Base-by-base conservation (phyloP, 1,140 invertebrate species). In the Eufriesea mexicana region DNA sequence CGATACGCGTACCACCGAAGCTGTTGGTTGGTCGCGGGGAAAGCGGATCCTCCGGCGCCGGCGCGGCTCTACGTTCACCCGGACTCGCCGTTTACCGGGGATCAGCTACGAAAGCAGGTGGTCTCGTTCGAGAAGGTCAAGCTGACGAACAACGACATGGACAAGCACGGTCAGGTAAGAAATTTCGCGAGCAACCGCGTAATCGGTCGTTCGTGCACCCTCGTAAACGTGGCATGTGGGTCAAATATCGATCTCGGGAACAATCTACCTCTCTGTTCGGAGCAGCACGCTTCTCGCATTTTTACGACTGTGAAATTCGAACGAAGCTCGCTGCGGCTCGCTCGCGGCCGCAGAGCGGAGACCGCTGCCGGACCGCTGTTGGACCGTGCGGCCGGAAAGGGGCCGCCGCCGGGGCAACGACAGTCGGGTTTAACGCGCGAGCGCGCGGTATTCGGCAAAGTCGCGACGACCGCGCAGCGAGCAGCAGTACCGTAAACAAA, bases 111-210 rank as follows among this genome's bases (percentile, higher is more conserved):
- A 85, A 99, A 99, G 94, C 98, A 99, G 95, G 98, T 99, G 89
- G 98, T 99, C 88, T 99, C 98, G 87, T 99, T 99, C 95, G 99
- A 99, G 95, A 99, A 99, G 95, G 98, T 99, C 91, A 99, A 99
- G 95, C 96, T 99, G 84, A 99, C 99, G 92, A 99, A 99, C 95
- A 99, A 99, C 95, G 98, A 99, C 95, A 98, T 99, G 97, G 99
- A 99, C 94, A 99, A 99, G 94, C 98, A 98, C 92, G 98, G 98
- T 94, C 98, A 99, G 96, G 99, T 99, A 95, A 96, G 96, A 64
- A 49, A 70, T 55, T 47, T 64, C 18, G 12, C 55, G 57, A 25
- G 57, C 57, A 42, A 12, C 47, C 47, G 59, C 51, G 14, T n/a
- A 49, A 76, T 68, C 73, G 74, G 23, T 78, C 20, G 72, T 47